Conservation (phyloP, 2,797 vertebrate genomes). For the Leptoclinus maculatus region DNA sequence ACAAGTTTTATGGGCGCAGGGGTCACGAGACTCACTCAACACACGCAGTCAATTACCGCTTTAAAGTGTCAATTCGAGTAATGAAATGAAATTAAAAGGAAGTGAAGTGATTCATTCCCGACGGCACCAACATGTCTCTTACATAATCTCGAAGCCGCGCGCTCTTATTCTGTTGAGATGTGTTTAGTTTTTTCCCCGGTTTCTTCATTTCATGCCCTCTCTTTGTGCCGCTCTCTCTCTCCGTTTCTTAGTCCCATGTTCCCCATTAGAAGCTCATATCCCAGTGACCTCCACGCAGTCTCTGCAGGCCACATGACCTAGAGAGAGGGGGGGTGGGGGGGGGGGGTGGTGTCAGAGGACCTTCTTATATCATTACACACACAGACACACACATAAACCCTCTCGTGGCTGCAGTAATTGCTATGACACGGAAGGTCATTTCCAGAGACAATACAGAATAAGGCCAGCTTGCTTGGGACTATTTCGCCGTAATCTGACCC, state of each 20-base stretch:
- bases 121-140: conserved; percentile 22
- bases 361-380: conserved; percentile 73
- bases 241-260: conserved; percentile 60
- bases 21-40: conserved; percentile 45
- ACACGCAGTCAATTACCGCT: conserved; percentile 30
- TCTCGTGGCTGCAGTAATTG: conserved; percentile 78
- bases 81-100: conserved; percentile 32
- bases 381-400: conserved; percentile 46
- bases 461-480: conserved; percentile 72
- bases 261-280: conserved; percentile 75
- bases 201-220: conserved; percentile 2
- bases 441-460: conserved; percentile 75
- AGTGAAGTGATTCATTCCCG: conserved; percentile 38
- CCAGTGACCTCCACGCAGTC: conserved; percentile 75
- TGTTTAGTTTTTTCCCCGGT: neutral
- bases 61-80: conserved; percentile 54
- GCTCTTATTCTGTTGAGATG: neutral
- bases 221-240: conserved; percentile 14
- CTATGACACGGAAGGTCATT: conserved; percentile 80
- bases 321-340: conserved; percentile 35
- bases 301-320: conserved; percentile 77
- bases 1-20: conserved; percentile 47
- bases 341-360: conserved; percentile 65
- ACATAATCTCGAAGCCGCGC: neutral
- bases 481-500: conserved; percentile 72